A percentile compares a stretch with the other conserved stretches of the same genome.
Evolutionary conservation across 2,113 vertebrate species (phyloP).

Genomic region (Cyprinodon tularosa): DNA sequence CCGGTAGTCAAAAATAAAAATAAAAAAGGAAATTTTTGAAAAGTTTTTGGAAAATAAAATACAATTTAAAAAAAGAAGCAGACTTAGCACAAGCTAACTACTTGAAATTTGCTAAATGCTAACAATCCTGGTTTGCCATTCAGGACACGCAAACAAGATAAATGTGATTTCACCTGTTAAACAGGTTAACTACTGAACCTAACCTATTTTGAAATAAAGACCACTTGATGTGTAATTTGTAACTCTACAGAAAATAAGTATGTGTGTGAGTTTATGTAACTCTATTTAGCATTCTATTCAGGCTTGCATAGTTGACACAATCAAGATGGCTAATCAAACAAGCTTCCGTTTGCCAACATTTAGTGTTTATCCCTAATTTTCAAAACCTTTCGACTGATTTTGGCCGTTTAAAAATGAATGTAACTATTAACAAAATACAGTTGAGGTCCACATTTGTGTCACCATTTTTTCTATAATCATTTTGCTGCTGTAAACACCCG

Average conservation of each 20-base stretch:
- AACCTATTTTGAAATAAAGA: not conserved
- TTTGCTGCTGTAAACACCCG: no score
- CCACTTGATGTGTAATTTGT: not conserved
- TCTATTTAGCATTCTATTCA: conserved; percentile 56
- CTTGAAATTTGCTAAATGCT: not conserved
- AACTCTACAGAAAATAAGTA: not conserved
- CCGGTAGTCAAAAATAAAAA: no score
- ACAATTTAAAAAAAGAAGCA: not conserved
- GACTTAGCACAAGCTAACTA: not conserved
- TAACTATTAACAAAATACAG: no score
- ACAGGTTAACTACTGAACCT: not conserved
- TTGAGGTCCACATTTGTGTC: no score
- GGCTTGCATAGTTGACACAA: conserved; percentile 42
- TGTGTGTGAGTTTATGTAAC: conserved; percentile 68
- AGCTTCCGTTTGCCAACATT: conserved; percentile 2
- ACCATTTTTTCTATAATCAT: no score
- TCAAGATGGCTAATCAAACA: conserved; percentile 46
- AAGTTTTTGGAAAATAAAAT: not conserved
- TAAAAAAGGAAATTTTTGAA: no score
- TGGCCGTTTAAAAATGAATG: no score
- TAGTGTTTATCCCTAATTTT: no score
- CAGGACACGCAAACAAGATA: no score
- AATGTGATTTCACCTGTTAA: not conserved
- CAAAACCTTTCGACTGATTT: no score
- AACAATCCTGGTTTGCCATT: not conserved